These are phyloP conservation scores for Alosa alosa DNA, from an alignment of 2,113 vertebrate species.

Conservation along the genomic window DNA sequence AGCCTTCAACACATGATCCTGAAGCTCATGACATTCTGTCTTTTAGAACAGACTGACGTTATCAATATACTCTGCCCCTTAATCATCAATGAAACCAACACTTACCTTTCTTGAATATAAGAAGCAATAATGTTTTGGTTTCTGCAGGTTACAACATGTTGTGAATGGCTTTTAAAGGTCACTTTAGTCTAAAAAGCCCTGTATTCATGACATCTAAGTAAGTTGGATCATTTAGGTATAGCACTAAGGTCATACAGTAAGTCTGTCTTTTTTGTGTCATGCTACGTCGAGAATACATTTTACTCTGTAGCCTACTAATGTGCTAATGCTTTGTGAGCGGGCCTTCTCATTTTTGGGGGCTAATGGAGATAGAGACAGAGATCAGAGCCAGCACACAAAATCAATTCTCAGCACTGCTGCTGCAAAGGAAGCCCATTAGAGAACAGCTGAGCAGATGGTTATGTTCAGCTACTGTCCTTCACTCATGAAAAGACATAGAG, in stretches of 20 bases:
- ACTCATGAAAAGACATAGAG: background rate
- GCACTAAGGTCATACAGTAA: background rate
- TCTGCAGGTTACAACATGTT: background rate
- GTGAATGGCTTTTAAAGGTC: background rate
- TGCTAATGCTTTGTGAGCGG: background rate
- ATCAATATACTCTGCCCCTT: background rate
- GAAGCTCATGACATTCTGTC: background rate
- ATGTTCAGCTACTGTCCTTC: background rate
- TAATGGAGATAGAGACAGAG: background rate
- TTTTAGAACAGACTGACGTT: background rate
- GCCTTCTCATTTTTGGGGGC: background rate
- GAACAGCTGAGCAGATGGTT: background rate
- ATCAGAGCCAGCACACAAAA: background rate
- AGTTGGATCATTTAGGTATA: background rate
- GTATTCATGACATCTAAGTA: background rate
- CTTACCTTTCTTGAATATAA: background rate
- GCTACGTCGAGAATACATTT: background rate
- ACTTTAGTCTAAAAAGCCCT: background rate
- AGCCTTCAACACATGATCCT: background rate
- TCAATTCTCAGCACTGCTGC: slow-evolving; percentile 8
- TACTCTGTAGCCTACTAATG: background rate
- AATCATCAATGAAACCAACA: background rate
- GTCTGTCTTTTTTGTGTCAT: background rate
- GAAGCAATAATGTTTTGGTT: background rate
- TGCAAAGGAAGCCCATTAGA: background rate